Conservation (phyloP, 2,888 invertebrate genomes). For the Andricus curvator region DNA sequence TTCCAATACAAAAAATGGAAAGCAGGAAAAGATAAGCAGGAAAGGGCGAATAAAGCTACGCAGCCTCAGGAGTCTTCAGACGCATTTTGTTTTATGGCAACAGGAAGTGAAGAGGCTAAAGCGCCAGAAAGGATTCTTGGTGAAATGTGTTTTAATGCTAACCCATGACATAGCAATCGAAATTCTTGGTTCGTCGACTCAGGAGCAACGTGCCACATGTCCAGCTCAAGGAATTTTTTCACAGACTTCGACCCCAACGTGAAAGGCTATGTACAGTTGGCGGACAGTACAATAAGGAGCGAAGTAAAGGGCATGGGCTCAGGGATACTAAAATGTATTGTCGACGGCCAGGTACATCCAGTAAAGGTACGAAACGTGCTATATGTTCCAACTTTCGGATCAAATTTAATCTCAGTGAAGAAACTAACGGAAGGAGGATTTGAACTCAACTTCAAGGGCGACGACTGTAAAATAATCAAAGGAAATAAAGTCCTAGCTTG, state of each 20-base stretch:
- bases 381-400: conserved; percentile 48
- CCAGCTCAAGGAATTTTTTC: conserved; percentile 19
- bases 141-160: neutral
- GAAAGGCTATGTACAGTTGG: conserved; percentile 21
- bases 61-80: neutral
- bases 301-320: conserved; percentile 15
- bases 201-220: too few species aligned
- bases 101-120: neutral
- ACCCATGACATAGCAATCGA: neutral
- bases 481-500: neutral
- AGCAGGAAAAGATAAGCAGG: neutral
- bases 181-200: neutral
- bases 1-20: conserved; percentile 37
- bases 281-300: conserved; percentile 43
- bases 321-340: neutral
- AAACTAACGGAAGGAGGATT: conserved; percentile 47
- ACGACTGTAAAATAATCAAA: neutral
- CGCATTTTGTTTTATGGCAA: neutral
- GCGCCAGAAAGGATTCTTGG: neutral
- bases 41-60: conserved; percentile 39
- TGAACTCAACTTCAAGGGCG: too few species aligned
- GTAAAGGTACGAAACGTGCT: conserved; percentile 51
- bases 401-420: neutral
- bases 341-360: neutral
- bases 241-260: neutral